Base-by-base conservation (phyloP, 2,888 invertebrate genomes). In the Diplolepis rosae region DNA sequence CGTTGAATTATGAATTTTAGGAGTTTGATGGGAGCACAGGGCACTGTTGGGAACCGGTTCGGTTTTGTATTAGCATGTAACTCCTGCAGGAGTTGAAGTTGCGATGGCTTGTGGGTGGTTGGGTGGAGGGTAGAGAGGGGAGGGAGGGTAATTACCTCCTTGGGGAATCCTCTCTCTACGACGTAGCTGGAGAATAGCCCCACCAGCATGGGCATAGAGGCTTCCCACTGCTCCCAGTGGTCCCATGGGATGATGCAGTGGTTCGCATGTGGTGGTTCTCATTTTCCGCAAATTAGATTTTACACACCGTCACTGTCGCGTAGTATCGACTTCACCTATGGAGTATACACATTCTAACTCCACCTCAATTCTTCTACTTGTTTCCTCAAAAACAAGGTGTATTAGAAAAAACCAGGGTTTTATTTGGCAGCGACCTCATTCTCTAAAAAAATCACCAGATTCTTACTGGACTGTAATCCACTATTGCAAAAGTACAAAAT, bases 21-120 rank as follows among this genome's bases (percentile, higher is more conserved):
- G 77, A 79, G 77, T 83, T 80, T 71, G 77, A 68, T 67, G 76
- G 72, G 69, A 72, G 69, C 51, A 61, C 69, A 78, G 71, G 76
- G 76, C 79, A 82, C 82, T 82, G 84, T 78, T 80, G 83, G 83
- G 82, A 81, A 82, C 83, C 82, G 83, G 85, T 86, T 85, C 84
- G 86, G 86, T 86, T 85, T 86, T 86, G 86, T 86, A 86, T 86
- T 86, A 86, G 86, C 86, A 85, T 86, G 86, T 85, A 86, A 86
- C 86, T 86, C 85, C 86, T 79, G 80, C 75, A 85, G 86, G 85
- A 86, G 86, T 86, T 83, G 84, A 85, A 86, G 86, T 86, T 86
- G 84, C 86, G 83, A 85, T 82, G 84, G 84, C 78, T 82, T 79
- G 83, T 82, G 84, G 84, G 84, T 82, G 79, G 77, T 68, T 73